Evolutionary conservation across 92 coral and sea anemone genomes (phyloP).

Genomic region (Ricordea florida): DNA sequence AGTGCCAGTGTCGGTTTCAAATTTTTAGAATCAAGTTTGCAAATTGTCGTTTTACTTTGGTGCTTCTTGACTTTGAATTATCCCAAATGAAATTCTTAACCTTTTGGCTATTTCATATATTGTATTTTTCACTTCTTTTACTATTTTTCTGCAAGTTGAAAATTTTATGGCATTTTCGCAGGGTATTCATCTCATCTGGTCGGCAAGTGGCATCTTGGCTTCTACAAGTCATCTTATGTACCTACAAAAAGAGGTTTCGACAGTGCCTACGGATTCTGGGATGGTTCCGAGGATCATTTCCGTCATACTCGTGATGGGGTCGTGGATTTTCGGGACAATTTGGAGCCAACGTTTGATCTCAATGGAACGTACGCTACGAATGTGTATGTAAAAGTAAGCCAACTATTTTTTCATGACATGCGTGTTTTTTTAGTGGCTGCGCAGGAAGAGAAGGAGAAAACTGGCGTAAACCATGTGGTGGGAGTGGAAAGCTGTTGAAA

Average conservation of each 20-base stretch:
- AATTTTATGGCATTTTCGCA: neutral
- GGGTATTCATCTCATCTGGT: conserved; percentile 71
- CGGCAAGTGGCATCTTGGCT: conserved; percentile 86
- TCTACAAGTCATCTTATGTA: conserved; percentile 51
- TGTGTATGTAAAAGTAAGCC: conserved; percentile 18
- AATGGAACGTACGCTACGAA: conserved; percentile 35
- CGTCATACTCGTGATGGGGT: conserved; percentile 14
- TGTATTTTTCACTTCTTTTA: too few species aligned
- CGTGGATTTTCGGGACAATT: conserved; percentile 23
- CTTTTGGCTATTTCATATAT: too few species aligned
- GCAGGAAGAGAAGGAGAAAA: too few species aligned
- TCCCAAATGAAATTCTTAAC: too few species aligned
- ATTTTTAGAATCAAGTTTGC: neutral
- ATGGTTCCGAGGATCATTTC: conserved; percentile 69
- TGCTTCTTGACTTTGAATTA: neutral
- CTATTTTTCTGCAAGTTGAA: too few species aligned
- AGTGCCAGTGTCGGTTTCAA: too few species aligned
- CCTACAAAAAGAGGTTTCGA: conserved; percentile 78
- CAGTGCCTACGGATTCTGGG: conserved; percentile 64
- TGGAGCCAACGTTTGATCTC: neutral
- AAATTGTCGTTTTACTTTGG: neutral
- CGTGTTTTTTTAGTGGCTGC: too few species aligned
- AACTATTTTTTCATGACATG: too few species aligned
- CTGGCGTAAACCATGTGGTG: too few species aligned
- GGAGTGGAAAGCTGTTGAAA: too few species aligned